phyloP scores from a whole-genome alignment of 1,140 invertebrate species.

The Brachionus rubens region DNA sequence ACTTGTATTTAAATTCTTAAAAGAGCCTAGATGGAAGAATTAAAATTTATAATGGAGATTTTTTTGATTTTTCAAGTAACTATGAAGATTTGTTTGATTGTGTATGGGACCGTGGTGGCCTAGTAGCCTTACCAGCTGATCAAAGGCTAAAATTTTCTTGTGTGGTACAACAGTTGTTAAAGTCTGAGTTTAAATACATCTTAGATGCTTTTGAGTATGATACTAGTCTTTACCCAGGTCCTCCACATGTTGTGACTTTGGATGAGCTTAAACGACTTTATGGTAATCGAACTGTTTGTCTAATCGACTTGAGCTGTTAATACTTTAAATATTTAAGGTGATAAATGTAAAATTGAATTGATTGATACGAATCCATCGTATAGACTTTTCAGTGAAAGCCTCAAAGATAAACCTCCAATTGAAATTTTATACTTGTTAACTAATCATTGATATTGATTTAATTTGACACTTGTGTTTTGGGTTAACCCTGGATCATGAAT shows the following conservation, averaged over 20 bases:
- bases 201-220: constrained; percentile 39
- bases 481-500: too few species aligned
- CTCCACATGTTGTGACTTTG: constrained; percentile 9
- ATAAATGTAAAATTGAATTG: constrained; percentile 23
- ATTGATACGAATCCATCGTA: background rate
- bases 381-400: background rate
- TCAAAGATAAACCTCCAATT: constrained; percentile 5
- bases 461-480: too few species aligned
- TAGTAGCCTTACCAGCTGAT: constrained; percentile 25
- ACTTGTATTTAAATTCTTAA: background rate
- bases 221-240: constrained; percentile 21
- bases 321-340: background rate
- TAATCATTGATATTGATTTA: background rate
- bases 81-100: constrained; percentile 26
- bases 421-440: background rate
- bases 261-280: background rate
- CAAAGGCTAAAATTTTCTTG: background rate
- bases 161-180: background rate
- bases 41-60: constrained; percentile 31
- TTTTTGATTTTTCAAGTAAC: constrained; percentile 18
- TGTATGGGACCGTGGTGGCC: constrained; percentile 27
- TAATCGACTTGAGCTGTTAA: background rate
- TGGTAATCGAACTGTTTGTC: background rate
- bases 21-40: constrained; percentile 12
- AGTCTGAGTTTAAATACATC: constrained; percentile 22